phyloP scores from a whole-genome alignment of 1,140 invertebrate species.

The Lepidostoma basale region DNA sequence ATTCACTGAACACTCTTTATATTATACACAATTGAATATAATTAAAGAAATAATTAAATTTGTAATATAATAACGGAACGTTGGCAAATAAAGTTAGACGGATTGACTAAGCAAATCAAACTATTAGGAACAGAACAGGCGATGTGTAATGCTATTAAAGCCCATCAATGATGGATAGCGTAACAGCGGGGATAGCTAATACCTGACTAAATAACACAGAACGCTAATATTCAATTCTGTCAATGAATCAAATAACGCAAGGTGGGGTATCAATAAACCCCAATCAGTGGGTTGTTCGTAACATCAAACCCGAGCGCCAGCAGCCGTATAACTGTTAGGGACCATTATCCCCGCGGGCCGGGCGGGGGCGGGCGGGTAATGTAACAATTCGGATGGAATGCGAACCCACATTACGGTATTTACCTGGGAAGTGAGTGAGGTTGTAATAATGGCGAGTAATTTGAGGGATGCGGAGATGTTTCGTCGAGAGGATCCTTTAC shows the following conservation, averaged over 20 bases:
- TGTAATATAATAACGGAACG: no score
- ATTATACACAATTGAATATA: no score
- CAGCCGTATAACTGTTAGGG: neutral
- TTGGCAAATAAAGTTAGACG: no score
- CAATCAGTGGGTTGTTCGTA: constrained; percentile 1
- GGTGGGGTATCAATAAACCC: constrained; percentile 6
- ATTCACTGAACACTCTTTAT: no score
- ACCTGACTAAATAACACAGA: no score
- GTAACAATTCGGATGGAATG: neutral
- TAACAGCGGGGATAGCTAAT: no score
- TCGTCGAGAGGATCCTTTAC: neutral
- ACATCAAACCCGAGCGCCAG: constrained; percentile 2
- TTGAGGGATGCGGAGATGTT: neutral
- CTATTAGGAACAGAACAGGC: no score
- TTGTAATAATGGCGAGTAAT: neutral
- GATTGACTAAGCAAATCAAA: no score
- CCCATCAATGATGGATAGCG: no score
- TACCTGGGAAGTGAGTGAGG: constrained; percentile 1
- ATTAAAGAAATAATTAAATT: no score
- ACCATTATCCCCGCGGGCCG: constrained; percentile 8
- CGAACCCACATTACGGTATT: constrained; percentile 11
- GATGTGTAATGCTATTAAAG: no score
- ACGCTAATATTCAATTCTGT: neutral
- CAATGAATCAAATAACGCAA: neutral
- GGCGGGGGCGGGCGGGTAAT: neutral